Conservation (phyloP, 2,888 invertebrate genomes). For the Dynastes maya region DNA sequence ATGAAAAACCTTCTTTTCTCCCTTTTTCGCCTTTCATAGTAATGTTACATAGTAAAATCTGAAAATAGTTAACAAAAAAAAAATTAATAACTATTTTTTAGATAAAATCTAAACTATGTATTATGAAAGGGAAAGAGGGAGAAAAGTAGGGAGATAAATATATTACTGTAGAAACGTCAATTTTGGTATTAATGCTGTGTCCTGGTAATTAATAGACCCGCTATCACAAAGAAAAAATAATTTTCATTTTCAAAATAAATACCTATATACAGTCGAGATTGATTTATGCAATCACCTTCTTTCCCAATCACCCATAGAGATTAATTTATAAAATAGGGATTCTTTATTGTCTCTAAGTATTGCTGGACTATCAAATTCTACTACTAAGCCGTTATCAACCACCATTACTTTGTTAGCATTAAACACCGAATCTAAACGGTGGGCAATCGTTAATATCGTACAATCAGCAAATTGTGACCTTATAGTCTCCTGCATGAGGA, state of each 20-base stretch:
- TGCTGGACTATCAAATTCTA: conserved; percentile 84
- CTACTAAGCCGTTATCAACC: conserved; percentile 82
- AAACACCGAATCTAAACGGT: conserved; percentile 87
- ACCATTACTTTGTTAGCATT: conserved; percentile 86
- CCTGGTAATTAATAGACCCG: too few relatives aligned
- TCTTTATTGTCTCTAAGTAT: conserved; percentile 75
- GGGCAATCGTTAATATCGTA: conserved; percentile 87
- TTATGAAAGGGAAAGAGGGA: too few relatives aligned
- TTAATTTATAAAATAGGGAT: conserved; percentile 78
- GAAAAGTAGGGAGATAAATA: too few relatives aligned
- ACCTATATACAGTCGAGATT: background rate
- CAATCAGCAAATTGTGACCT: conserved; percentile 80
- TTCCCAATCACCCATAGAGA: conserved; percentile 71
- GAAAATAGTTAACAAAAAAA: too few relatives aligned
- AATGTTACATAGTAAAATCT: too few relatives aligned
- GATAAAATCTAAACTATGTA: too few relatives aligned
- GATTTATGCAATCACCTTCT: background rate
- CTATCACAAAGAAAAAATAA: too few relatives aligned
- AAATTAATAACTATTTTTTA: too few relatives aligned
- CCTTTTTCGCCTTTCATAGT: too few relatives aligned
- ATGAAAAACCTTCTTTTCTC: too few relatives aligned
- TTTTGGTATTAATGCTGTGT: too few relatives aligned
- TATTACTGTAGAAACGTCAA: too few relatives aligned
- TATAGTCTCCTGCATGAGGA: conserved; percentile 82
- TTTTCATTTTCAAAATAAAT: conserved; percentile 1